Conservation (phyloP, 2,113 vertebrate genomes). For the Daboia siamensis region DNA sequence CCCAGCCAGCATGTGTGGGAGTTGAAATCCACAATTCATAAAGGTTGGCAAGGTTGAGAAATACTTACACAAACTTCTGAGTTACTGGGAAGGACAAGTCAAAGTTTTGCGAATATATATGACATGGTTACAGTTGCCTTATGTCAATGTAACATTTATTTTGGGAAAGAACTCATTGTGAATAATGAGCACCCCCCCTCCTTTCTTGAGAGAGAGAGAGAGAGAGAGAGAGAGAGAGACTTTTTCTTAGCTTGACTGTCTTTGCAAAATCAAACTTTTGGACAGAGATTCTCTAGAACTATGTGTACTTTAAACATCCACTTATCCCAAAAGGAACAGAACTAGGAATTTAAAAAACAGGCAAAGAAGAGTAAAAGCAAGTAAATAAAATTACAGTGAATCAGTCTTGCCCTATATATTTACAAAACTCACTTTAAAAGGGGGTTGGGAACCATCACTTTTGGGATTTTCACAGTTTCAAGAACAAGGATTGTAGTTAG, state of each 20-base stretch:
- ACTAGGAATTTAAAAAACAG: constrained; percentile 1
- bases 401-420: background rate
- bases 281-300: constrained; percentile 26
- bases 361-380: constrained; percentile 20
- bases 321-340: constrained; percentile 12
- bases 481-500: background rate
- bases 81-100: background rate
- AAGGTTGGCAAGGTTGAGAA: background rate
- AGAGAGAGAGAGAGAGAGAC: background rate
- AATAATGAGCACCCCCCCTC: background rate
- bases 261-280: constrained; percentile 30
- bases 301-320: constrained; percentile 36
- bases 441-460: background rate
- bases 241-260: background rate
- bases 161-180: background rate
- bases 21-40: background rate
- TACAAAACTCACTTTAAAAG: background rate
- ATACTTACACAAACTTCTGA: background rate
- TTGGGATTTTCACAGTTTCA: background rate
- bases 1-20: background rate
- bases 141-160: background rate
- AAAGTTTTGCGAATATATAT: background rate
- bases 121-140: background rate
- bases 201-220: no score
- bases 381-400: constrained; percentile 23